phyloP scores from a whole-genome alignment of 37 sponge, comb jelly and placozoan species.

The Axinella damicornis region DNA sequence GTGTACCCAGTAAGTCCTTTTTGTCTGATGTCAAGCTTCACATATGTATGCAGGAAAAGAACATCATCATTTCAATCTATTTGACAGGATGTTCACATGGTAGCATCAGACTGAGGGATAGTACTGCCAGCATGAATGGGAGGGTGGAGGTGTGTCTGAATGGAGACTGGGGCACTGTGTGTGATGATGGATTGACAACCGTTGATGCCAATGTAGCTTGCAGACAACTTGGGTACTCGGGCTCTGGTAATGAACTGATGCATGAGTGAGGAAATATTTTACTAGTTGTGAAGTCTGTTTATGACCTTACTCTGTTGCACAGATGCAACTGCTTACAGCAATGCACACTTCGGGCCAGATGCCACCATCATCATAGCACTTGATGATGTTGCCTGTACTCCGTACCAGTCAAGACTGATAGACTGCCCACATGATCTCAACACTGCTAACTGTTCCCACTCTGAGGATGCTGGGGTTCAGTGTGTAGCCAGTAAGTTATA shows the following conservation, averaged over 20 bases:
- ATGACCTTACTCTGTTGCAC: no score
- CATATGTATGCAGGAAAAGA: no score
- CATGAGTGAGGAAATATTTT: no score
- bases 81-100: slow-evolving; percentile 15
- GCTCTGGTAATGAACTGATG: no score
- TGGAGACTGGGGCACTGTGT: neutral
- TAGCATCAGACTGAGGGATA: neutral
- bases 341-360: no score
- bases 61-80: no score
- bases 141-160: slow-evolving; percentile 1
- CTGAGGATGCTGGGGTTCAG: slow-evolving; percentile 2
- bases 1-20: neutral
- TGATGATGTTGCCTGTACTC: neutral
- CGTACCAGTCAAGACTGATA: neutral
- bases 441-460: neutral
- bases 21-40: no score
- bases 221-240: neutral
- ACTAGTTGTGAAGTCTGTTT: no score
- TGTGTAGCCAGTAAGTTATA: neutral
- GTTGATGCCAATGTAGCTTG: slow-evolving; percentile 11
- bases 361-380: no score
- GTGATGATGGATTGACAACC: neutral
- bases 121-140: neutral
- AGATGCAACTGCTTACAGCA: no score
- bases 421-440: neutral